Percentiles rank a stretch among this genome's conserved stretches.
These are phyloP conservation scores for Notarius quadriscutis DNA, from an alignment of 2,113 vertebrate genomes.

Conservation along the genomic window DNA sequence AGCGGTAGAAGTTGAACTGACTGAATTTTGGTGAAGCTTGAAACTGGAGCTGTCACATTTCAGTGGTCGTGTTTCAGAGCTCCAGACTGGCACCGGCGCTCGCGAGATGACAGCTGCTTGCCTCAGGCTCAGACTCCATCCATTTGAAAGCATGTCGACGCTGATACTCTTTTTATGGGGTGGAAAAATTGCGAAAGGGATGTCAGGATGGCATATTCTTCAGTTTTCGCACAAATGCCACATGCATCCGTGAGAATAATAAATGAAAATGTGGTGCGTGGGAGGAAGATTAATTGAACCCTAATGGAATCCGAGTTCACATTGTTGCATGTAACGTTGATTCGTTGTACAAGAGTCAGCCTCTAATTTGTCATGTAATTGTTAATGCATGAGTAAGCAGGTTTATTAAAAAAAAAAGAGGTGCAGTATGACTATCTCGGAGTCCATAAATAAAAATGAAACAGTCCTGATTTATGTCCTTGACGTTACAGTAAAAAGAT, in stretches of 20 bases:
- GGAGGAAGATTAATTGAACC: neutral
- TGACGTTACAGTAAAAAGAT: neutral
- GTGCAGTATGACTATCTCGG: neutral
- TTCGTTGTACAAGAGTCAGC: neutral
- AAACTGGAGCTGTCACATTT: neutral
- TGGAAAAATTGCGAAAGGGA: neutral
- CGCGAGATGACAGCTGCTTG: conserved; percentile 13
- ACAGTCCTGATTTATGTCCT: neutral
- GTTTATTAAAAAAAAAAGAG: neutral
- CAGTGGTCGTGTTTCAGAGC: neutral
- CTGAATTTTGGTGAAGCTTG: conserved; percentile 12
- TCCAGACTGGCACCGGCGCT: neutral
- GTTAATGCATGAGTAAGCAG: neutral
- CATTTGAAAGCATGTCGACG: neutral
- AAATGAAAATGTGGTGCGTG: neutral
- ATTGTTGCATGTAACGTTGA: neutral
- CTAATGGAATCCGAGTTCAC: neutral
- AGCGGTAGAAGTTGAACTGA: neutral
- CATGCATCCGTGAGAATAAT: neutral
- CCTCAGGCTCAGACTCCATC: conserved; percentile 1
- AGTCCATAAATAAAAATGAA: neutral
- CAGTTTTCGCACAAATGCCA: neutral
- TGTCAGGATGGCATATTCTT: neutral
- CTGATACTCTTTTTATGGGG: neutral
- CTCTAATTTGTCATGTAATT: neutral